Base-by-base conservation (phyloP, 2,113 vertebrate species). In the Tupaia tana region DNA sequence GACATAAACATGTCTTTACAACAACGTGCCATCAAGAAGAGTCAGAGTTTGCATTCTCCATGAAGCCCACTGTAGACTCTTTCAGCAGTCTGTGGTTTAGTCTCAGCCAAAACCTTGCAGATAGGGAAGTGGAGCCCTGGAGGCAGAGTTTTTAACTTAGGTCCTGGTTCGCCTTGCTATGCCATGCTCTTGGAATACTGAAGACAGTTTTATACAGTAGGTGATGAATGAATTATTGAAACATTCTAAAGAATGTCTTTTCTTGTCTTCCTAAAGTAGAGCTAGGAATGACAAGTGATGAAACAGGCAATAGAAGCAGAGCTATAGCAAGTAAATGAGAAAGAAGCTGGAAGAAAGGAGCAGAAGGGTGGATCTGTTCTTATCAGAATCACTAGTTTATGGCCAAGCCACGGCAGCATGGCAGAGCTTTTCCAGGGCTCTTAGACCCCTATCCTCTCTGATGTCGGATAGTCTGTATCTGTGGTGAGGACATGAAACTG, bases 221-320 rank as follows among this genome's bases (percentile, higher is more conserved):
- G 74, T 52, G 61, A 61, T 31, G 80, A 66, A 43, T 66, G 12
- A 86, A 91, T 66, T 85, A 81, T 70, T 85, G 9, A 93, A 80
- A 29, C 58, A 71, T 4, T 91, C 71, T 81, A 34, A 96, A 89
- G 27, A 78, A 88, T 58, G 75, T 29, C 54, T 95, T 93, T 90
- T 95, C 31, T 61, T 43, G n/a, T 77, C 56, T 91, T 86, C 79
- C 63, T 56, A 81, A 86, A 73, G 22, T 73, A 67, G 54, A 61
- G 56, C 19, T 31, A 67, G 81, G 69, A 31, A 61, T n/a, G 31
- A 77, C 24, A 75, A 34, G n/a, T 12, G 27, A 56, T 52, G n/a
- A 67, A 73, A 86, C 77, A 87, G 70, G 52, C 27, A 29, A 29
- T 67, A 77, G 20, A 74, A 89, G n/a, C 69, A 91, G 54, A 61